A percentile compares a stretch with the other conserved stretches of the same genome.
Conservation (phyloP, 2,888 invertebrate genomes). For the Trichacis sp. region DNA sequence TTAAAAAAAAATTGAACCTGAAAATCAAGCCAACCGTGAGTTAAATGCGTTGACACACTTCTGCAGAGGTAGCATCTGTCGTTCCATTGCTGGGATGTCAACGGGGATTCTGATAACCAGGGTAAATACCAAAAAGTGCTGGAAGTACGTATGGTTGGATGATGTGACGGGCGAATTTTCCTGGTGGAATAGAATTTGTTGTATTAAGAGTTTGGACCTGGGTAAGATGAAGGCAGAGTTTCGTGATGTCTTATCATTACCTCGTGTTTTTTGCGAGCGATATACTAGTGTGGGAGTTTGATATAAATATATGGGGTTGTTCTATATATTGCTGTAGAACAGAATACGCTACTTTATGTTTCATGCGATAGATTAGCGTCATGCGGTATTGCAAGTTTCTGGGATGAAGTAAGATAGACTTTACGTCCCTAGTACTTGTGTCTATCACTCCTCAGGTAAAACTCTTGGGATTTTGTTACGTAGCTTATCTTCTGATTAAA, state of each 20-base stretch:
- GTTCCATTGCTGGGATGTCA: background rate
- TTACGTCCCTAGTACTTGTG: too few species aligned
- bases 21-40: background rate
- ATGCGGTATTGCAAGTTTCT: conserved; percentile 62
- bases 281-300: too few species aligned
- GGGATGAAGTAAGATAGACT: conserved; percentile 68
- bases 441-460: too few species aligned
- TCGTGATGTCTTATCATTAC: conserved; percentile 52
- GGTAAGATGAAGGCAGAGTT: too few species aligned
- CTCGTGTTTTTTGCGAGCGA: too few species aligned
- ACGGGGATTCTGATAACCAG: too few species aligned
- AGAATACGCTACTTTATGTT: conserved; percentile 68
- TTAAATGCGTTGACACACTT: background rate
- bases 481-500: too few species aligned
- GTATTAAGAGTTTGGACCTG: conserved; percentile 34
- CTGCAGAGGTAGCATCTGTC: background rate
- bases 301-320: conserved; percentile 12
- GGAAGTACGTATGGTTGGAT: conserved; percentile 30
- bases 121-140: too few species aligned
- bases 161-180: conserved; percentile 22
- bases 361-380: conserved; percentile 69
- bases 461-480: too few species aligned
- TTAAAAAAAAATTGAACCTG: background rate
- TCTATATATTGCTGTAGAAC: conserved; percentile 60
- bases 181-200: conserved; percentile 26